Base-by-base conservation (phyloP, 2,888 invertebrate species). In the Tenthredo mesomela region DNA sequence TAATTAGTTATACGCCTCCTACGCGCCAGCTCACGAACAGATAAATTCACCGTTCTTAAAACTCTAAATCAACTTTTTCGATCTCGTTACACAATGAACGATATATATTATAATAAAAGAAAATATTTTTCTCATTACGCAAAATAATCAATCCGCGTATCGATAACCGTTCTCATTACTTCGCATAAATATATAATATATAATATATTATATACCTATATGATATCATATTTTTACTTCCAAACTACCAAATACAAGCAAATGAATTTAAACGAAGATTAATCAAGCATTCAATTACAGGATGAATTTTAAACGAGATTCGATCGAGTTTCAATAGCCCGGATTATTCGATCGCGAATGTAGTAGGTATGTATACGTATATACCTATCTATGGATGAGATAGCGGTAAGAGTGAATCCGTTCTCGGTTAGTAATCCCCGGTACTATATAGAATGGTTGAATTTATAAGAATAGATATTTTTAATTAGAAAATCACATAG, bases 1-100 rank as follows among this genome's bases (percentile, higher is more conserved):
- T 91, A 91, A 91, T 91, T 91, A 91, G 90, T 89, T 82, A 10
- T 67, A 43, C 43, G 40, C 12, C 58, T 61, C 80, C 61, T 47
- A 73, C 15, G 21, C 15, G 12, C 25, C n/a, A 75, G 47, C 75
- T 25, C 7, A 43, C 18, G 25, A 37, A 71, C 70, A 33, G 21
- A 70, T 37, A 18, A 29, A 33, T 37, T n/a, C 70, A 37, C 33
- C 40, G 33, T 71, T 71, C 15, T 40, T 10, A 6, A 37, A 71
- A 71, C 70, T 71, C 33, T 12, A 6, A 47, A 67, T 67, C 15
- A 67, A 33, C 67, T 67, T 67, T 33, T 67, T 25, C 67, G 33
- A 61, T 61, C 21, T 29, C 29, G 67, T 18, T 67, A 67, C 2
- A 67, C 67, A 33, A 21, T 25, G 21, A 61, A 25, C n/a, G 37